Base-by-base conservation (phyloP, 2,888 invertebrate genomes). In the Erebia ligea region DNA sequence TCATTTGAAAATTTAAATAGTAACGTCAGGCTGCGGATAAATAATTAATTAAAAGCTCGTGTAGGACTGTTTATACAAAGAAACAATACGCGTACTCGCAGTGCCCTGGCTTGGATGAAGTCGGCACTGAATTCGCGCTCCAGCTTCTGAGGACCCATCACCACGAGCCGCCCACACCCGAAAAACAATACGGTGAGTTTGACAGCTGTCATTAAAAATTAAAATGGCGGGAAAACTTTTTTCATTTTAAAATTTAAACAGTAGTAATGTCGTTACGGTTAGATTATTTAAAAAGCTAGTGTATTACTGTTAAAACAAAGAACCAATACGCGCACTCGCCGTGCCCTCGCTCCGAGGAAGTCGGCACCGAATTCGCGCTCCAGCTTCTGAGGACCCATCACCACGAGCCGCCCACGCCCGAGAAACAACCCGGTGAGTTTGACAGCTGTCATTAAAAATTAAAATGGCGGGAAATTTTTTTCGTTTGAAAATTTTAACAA, bases 321-420 rank as follows among this genome's bases (percentile, higher is more conserved):
- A 90, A 89, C 80, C 91, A 93, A 58, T 93, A 94, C 89, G 93
- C 93, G 79, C 94, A 94, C 76, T 81, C 86, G 11, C 93, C 94
- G 75, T 94, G 94, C 77, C 94, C 94, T 70, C 81, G 94, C 68
- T 94, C 93, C 72, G 93, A 94, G 80, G 93, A 94, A 76, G 92
- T 94, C 65, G 94, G 94, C 72, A 93, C 94, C 0, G 92, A 92
- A 72, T 85, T 90, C 73, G 90, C 92, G 8, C 83, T 91, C 54
- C 91, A 92, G 71, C 84, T 89, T 70, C 79, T 87, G 69, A 80
- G 78, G 70, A 79, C 76, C 73, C 82, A 85, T 69, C 70, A 66
- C 61, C 82, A 81, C 67, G 82, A 84, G 67, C 75, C 77, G 10
- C 77, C 78, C 15, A 87, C 90, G 58, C 90, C 90, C 59, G 78